Evolutionary conservation across 2,797 vertebrate species (phyloP).

Genomic region (Sparidentex hasta): DNA sequence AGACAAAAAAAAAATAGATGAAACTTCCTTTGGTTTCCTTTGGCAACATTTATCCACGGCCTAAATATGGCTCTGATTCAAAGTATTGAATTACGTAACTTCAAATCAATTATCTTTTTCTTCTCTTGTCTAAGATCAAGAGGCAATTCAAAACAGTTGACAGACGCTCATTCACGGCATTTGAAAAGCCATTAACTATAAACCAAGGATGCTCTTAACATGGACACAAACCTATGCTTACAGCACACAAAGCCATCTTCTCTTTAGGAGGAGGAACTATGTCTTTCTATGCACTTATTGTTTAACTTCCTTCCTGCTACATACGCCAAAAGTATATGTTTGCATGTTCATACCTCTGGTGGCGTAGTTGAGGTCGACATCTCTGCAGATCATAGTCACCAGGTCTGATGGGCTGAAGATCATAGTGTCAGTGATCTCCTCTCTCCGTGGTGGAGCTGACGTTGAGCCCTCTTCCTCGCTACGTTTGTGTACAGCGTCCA

Average conservation of each 20-base stretch:
- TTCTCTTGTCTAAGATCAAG: not conserved
- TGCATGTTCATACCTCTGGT: constrained; percentile 88
- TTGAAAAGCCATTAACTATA: not conserved
- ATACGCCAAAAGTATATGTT: accelerated
- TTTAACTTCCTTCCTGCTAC: not conserved
- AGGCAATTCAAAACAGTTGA: not conserved
- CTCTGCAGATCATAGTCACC: constrained; percentile 92
- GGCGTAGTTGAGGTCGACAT: constrained; percentile 94
- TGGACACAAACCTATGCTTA: not conserved
- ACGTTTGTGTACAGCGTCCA: constrained; percentile 92
- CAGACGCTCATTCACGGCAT: not conserved
- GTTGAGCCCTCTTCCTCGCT: constrained; percentile 74
- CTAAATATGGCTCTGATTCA: constrained; percentile 4
- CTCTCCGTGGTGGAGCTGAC: constrained; percentile 85
- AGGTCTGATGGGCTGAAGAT: constrained; percentile 92
- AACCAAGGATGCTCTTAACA: not conserved
- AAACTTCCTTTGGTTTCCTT: not conserved
- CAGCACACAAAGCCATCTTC: not conserved
- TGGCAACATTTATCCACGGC: not conserved
- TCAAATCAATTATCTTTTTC: not conserved
- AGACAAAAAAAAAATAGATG: not conserved
- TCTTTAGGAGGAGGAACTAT: not conserved
- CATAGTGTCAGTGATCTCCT: constrained; percentile 96
- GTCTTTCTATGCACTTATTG: not conserved
- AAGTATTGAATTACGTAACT: not conserved